Percentiles rank a stretch among this genome's conserved stretches.
Conservation (phyloP, 2,113 vertebrate species). For the Terrapene triunguis region DNA sequence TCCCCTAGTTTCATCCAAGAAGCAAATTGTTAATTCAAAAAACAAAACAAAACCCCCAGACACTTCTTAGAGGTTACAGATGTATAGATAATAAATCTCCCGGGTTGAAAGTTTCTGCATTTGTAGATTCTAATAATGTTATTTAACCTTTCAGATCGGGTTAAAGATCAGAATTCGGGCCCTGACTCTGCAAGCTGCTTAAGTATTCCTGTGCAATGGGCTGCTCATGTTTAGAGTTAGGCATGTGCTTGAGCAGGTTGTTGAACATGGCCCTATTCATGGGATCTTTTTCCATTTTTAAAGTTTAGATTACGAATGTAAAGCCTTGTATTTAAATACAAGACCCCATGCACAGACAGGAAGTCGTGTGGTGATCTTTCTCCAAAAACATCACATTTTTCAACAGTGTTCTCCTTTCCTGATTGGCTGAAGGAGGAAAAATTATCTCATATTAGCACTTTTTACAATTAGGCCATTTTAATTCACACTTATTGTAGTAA, state of each 20-base stretch:
- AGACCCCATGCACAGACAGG: not conserved
- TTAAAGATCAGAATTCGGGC: not conserved
- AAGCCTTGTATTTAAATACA: slow-evolving; percentile 3
- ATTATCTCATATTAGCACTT: not conserved
- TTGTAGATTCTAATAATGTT: not conserved
- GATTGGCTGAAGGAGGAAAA: slow-evolving; percentile 13
- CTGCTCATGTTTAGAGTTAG: not conserved
- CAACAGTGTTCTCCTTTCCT: not conserved
- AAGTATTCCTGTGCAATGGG: not conserved
- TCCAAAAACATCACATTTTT: not conserved
- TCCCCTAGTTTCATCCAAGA: not conserved
- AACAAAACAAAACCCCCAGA: not conserved
- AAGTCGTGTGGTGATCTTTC: not conserved
- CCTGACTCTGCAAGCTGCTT: not conserved
- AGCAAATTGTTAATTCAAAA: not conserved
- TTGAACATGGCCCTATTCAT: not conserved
- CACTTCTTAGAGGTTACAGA: not conserved
- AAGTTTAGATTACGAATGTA: not conserved
- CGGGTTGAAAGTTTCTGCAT: not conserved
- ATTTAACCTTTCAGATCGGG: not conserved
- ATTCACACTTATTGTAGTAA: not conserved
- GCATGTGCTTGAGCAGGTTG: not conserved
- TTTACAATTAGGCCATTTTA: not conserved
- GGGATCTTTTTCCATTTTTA: not conserved
- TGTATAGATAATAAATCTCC: not conserved